A percentile compares a stretch with the other conserved stretches of the same genome.
Evolutionary conservation across 2,888 invertebrate species (phyloP).

Genomic region (Encarsia formosa): DNA sequence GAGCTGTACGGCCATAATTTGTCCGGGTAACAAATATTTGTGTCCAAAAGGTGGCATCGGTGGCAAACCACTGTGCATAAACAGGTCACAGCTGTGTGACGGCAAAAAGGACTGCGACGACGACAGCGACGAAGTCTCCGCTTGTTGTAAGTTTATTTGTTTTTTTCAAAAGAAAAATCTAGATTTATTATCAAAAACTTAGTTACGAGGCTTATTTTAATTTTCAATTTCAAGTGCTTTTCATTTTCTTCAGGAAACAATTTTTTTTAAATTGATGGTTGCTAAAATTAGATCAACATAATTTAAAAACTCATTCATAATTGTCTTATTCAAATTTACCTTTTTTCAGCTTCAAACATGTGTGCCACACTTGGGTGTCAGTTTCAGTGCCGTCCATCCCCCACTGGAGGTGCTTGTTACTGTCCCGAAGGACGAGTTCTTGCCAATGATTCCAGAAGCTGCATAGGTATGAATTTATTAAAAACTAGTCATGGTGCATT

Average conservation of each 20-base stretch:
- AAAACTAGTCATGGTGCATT: too few species aligned
- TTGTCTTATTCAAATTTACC: too few species aligned
- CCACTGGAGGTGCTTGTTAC: constrained; percentile 84
- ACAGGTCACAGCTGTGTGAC: constrained; percentile 83
- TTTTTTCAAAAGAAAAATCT: too few species aligned
- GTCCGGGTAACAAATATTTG: constrained; percentile 86
- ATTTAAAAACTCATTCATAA: too few species aligned
- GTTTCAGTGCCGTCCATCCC: constrained; percentile 86
- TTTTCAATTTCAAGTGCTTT: too few species aligned
- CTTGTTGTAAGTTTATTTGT: constrained; percentile 90
- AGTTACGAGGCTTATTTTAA: too few species aligned
- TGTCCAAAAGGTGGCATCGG: constrained; percentile 71
- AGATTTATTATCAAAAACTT: too few species aligned
- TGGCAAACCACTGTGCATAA: constrained; percentile 80
- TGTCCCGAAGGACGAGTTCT: constrained; percentile 83
- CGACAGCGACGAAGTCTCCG: constrained; percentile 81
- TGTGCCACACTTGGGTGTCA: constrained; percentile 86
- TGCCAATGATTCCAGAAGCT: constrained; percentile 78
- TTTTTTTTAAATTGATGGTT: too few species aligned
- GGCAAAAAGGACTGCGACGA: constrained; percentile 88
- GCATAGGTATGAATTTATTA: too few species aligned
- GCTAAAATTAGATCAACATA: too few species aligned
- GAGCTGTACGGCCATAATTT: constrained; percentile 82
- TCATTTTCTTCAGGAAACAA: too few species aligned
- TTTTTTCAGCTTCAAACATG: constrained; percentile 64